Evolutionary conservation across 2,888 invertebrate species (phyloP).

Genomic region (Drosophila austrosaltans): DNA sequence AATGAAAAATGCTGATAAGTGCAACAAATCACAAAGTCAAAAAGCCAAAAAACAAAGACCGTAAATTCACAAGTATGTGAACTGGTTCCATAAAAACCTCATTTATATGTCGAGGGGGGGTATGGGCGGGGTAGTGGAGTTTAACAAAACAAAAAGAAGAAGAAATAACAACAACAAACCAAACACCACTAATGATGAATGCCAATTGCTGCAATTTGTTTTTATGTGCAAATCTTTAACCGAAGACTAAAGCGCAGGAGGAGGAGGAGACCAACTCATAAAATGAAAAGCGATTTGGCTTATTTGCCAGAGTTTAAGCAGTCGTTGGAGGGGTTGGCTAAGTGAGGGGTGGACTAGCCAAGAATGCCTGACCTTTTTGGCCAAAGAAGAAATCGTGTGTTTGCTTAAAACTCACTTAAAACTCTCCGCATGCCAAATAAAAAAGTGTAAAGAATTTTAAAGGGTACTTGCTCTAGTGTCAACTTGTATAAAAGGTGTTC

Average conservation of each 20-base stretch:
- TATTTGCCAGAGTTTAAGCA: conserved; percentile 43
- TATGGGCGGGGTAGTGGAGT: not conserved
- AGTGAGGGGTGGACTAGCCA: not conserved
- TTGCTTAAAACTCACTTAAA: conserved; percentile 35
- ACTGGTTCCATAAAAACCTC: conserved; percentile 71
- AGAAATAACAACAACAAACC: conserved; percentile 25
- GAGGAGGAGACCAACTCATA: conserved; percentile 33
- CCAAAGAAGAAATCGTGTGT: conserved; percentile 43
- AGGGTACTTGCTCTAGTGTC: not conserved
- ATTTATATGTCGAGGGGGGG: conserved; percentile 43
- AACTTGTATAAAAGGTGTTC: not conserved
- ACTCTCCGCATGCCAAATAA: conserved; percentile 1
- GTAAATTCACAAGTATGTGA: conserved; percentile 63
- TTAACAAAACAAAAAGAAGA: conserved; percentile 27
- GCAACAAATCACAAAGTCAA: conserved; percentile 63
- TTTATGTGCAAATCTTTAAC: conserved; percentile 37
- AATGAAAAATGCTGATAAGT: conserved; percentile 75
- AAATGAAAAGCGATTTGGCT: conserved; percentile 52
- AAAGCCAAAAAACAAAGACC: conserved; percentile 37
- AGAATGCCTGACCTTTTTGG: conserved; percentile 43
- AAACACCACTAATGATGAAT: conserved; percentile 65
- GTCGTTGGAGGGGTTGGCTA: no score
- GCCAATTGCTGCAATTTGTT: conserved; percentile 76
- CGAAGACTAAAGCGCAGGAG: not conserved
- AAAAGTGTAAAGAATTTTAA: conserved; percentile 3